Conservation (phyloP, 2,113 vertebrate species). For the Oceanodroma tethys region DNA sequence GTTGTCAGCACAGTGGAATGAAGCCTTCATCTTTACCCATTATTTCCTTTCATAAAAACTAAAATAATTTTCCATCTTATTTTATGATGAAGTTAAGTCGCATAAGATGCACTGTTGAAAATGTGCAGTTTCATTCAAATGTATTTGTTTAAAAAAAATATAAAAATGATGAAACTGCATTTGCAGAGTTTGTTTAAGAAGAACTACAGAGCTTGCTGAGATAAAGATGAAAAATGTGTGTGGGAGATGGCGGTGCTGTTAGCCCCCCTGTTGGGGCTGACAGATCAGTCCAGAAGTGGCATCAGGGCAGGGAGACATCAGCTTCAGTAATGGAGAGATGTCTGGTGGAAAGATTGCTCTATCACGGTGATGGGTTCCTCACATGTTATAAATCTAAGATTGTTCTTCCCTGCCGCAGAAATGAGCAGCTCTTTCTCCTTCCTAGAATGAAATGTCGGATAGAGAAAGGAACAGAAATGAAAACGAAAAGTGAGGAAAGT, state of each 20-base stretch:
- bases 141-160: background rate
- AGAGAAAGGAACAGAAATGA: slow-evolving; percentile 58
- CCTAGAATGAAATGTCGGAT: slow-evolving; percentile 65
- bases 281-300: slow-evolving; percentile 67
- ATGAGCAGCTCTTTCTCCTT: slow-evolving; percentile 68
- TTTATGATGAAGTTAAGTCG: background rate
- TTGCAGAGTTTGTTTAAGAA: slow-evolving; percentile 35
- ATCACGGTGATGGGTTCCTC: slow-evolving; percentile 72
- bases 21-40: slow-evolving; percentile 48
- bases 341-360: slow-evolving; percentile 82
- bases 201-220: background rate
- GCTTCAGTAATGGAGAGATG: slow-evolving; percentile 78
- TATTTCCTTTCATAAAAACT: slow-evolving; percentile 46
- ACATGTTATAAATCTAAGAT: slow-evolving; percentile 75
- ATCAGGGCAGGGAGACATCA: slow-evolving; percentile 68
- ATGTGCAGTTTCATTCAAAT: background rate
- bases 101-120: background rate
- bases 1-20: slow-evolving; percentile 19
- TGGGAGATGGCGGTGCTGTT: background rate
- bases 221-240: slow-evolving; percentile 63
- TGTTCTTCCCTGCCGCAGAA: slow-evolving; percentile 66
- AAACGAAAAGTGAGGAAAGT: slow-evolving; percentile 61
- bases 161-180: background rate
- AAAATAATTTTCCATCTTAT: slow-evolving; percentile 21
- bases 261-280: slow-evolving; percentile 54